Conservation (phyloP, 2,113 vertebrate species). For the Podarcis cretensis region DNA sequence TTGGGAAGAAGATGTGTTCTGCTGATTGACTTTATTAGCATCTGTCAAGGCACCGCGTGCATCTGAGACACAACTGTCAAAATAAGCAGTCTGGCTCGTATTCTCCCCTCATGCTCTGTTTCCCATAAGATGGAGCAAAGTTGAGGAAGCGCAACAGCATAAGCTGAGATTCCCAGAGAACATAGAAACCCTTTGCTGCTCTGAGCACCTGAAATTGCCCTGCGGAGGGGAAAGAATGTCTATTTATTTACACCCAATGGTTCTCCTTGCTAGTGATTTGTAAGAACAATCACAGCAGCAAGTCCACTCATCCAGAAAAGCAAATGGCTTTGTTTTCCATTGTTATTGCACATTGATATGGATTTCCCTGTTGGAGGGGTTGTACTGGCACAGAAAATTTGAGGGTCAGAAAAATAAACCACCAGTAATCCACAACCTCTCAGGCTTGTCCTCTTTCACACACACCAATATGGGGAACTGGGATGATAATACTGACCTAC, state of each 20-base stretch:
- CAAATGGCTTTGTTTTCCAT: neutral
- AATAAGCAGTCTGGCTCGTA: conserved; percentile 43
- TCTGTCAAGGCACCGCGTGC: conserved; percentile 52
- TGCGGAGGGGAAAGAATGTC: neutral
- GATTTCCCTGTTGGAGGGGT: neutral
- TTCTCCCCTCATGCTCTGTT: conserved; percentile 7
- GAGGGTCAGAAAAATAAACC: neutral
- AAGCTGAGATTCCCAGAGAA: neutral
- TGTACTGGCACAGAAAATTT: neutral
- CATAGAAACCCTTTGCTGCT: neutral
- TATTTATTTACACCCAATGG: neutral
- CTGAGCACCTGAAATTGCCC: neutral
- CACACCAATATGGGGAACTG: neutral
- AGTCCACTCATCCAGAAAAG: neutral
- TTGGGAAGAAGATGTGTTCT: conserved; percentile 66
- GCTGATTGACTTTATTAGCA: conserved; percentile 70
- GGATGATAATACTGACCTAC: neutral
- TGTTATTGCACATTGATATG: neutral
- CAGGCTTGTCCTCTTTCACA: neutral
- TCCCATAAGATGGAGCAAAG: neutral
- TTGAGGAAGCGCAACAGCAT: neutral
- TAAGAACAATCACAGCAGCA: neutral
- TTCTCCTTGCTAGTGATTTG: neutral
- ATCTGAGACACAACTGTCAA: conserved; percentile 48
- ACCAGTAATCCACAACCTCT: neutral